These are phyloP conservation scores for Callitettix versicolor DNA, from an alignment of 1,140 invertebrate genomes.

Conservation along the genomic window DNA sequence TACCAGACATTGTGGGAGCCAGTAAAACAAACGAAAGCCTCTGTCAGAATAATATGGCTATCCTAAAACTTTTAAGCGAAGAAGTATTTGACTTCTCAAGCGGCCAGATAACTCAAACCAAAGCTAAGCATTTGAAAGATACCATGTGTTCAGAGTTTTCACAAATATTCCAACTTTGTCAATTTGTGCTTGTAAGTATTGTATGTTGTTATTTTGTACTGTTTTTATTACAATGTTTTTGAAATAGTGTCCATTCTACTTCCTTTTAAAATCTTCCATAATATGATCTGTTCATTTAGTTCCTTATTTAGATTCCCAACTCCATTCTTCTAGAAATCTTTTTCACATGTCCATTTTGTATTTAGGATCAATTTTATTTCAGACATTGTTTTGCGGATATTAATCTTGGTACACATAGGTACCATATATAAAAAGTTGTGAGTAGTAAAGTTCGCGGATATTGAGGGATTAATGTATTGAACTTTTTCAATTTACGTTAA, in stretches of 20 bases:
- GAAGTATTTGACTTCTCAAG: constrained; percentile 95
- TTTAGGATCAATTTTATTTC: no score
- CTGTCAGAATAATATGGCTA: constrained; percentile 99
- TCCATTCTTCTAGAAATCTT: no score
- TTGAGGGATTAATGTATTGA: no score
- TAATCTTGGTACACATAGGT: no score
- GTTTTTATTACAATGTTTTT: not conserved
- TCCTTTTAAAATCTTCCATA: no score
- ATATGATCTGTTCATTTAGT: no score
- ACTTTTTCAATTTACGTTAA: no score
- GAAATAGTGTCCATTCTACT: not conserved
- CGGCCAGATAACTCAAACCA: constrained; percentile 96
- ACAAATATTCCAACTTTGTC: constrained; percentile 94
- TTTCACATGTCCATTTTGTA: no score
- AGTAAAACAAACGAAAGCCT: constrained; percentile 97
- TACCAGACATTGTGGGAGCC: constrained; percentile 96
- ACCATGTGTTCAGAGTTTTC: constrained; percentile 99
- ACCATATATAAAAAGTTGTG: no score
- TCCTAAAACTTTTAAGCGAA: constrained; percentile 93
- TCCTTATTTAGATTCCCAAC: no score
- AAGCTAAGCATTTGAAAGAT: constrained; percentile 98
- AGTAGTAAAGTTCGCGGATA: no score
- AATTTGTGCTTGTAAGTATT: constrained; percentile 75
- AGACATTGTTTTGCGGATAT: no score
- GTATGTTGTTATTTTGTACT: constrained; percentile 4